phyloP scores from a whole-genome alignment of 2,797 vertebrate species.

The Fringilla coelebs region DNA sequence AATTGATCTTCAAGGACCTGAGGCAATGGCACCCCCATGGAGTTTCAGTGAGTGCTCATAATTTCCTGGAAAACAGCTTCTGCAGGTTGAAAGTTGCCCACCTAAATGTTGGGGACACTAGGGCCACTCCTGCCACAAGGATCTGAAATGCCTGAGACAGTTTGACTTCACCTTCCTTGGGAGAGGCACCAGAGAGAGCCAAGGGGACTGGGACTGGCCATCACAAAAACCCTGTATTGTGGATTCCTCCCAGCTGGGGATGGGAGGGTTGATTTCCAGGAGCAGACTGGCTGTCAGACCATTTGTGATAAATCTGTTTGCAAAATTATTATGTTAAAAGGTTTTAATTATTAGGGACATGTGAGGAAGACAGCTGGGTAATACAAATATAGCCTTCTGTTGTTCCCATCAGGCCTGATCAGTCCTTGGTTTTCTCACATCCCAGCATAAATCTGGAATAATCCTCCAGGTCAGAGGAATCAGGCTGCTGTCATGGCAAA shows the following conservation, averaged over 20 bases:
- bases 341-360: constrained; percentile 41
- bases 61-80: not conserved
- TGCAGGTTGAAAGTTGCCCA: not conserved
- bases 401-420: constrained; percentile 9
- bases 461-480: not conserved
- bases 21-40: not conserved
- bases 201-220: not conserved
- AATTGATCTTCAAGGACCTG: constrained; percentile 15
- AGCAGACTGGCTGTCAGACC: constrained; percentile 23
- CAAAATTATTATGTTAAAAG: constrained; percentile 53
- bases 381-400: constrained; percentile 4
- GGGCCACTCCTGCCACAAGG: not conserved
- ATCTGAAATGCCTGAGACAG: not conserved
- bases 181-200: not conserved
- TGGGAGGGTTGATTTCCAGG: not conserved
- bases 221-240: accelerated
- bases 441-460: not conserved
- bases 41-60: not conserved
- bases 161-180: not conserved
- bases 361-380: constrained; percentile 25
- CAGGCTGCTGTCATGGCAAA: not conserved
- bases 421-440: not conserved
- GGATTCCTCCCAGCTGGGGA: not conserved
- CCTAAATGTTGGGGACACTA: accelerated
- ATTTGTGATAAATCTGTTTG: constrained; percentile 12